Base-by-base conservation (phyloP, 2,888 invertebrate species). In the Orthosia gracilis region DNA sequence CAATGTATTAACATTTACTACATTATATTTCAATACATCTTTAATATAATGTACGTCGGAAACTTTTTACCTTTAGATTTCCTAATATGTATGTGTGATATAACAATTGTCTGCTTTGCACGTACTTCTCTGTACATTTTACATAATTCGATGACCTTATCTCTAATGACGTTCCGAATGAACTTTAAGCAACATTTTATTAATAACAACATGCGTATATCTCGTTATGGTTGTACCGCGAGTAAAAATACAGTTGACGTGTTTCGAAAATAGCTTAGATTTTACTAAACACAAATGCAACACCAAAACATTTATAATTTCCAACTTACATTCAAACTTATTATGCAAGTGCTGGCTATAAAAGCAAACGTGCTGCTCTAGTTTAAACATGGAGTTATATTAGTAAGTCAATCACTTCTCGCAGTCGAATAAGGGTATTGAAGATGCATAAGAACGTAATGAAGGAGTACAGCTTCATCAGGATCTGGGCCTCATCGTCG, bases 111-210 rank as follows among this genome's bases (percentile, higher is more conserved):
- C 83, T 87, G 85, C 85, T 89, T 89, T 89, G 89, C 94, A 94
- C 93, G 93, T 94, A 94, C 90, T 89, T 91, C 91, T 89, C 85
- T 89, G 83, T 84, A 86, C 76, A 86, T 89, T 91, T 94, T 94
- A 94, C 94, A 93, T 94, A 93, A 94, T 91, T 89, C 85, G 80
- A 85, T 92, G 91, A 94, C 93, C 91, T 94, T 94, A 95, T 95
- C 94, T 89, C 83, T 80, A 87, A 85, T 85, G 87, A 89, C 88
- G 89, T 89, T 88, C 87, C 85, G 87, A 91, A 89, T 85, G 75
- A 81, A 76, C 75, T 81, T 93, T 94, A 88, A 81, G 91, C 91
- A 94, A 93, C 83, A 78, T 79, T 87, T 80, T 86, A 86, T 85
- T 82, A 85, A 85, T 85, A 85, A 86, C 73, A 83, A 76, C 61